Evolutionary conservation across 2,888 invertebrate species (phyloP).

Genomic region (Heteropelma amictum): DNA sequence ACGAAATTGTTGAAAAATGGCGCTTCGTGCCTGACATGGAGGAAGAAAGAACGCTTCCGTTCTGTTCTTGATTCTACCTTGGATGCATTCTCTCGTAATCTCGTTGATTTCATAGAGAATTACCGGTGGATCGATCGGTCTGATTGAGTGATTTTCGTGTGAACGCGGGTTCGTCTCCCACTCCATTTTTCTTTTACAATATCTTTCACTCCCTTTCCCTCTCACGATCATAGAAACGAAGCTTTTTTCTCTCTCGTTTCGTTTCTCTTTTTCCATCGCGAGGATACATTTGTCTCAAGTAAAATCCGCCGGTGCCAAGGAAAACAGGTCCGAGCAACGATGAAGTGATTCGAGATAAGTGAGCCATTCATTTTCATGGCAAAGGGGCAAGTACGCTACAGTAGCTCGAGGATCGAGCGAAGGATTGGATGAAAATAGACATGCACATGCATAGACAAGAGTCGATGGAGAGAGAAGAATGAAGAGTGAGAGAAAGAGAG

Average conservation of each 20-base stretch:
- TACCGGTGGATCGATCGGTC: slow-evolving; percentile 43
- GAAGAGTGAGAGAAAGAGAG: background rate
- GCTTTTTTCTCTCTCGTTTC: no score
- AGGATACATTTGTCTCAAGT: slow-evolving; percentile 3
- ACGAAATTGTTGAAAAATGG: no score
- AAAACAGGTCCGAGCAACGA: slow-evolving; percentile 63
- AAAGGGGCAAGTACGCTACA: slow-evolving; percentile 33
- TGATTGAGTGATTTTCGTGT: slow-evolving; percentile 47
- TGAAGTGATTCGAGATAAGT: slow-evolving; percentile 67
- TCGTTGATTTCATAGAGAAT: slow-evolving; percentile 44
- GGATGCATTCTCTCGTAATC: slow-evolving; percentile 42
- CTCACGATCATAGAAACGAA: no score
- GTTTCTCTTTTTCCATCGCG: background rate
- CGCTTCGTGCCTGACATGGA: no score
- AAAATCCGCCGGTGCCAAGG: slow-evolving; percentile 48
- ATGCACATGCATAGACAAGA: no score
- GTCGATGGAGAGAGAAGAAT: no score
- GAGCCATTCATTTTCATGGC: slow-evolving; percentile 64
- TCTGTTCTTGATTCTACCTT: no score
- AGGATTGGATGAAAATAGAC: no score
- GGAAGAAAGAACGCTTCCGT: no score
- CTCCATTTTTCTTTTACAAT: background rate
- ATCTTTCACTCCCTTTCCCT: background rate
- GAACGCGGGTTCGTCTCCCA: background rate
- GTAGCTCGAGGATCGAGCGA: no score